phyloP scores from a whole-genome alignment of 1,140 invertebrate species.

The Euura saliciscinereae region DNA sequence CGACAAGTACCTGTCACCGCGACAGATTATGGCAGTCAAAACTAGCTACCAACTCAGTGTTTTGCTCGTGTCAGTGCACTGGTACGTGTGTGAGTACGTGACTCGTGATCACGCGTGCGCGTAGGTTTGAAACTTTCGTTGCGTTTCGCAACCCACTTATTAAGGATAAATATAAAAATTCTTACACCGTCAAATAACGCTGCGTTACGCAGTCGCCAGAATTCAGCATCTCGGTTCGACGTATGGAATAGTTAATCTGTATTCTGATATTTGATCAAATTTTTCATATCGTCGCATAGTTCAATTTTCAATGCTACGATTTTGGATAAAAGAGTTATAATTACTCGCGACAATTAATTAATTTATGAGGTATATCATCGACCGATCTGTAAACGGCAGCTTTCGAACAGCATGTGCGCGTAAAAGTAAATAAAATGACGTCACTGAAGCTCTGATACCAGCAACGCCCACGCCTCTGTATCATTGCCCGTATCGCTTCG shows the following conservation, averaged over 20 bases:
- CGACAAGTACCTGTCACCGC: too few relatives aligned
- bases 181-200: background rate
- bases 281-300: too few relatives aligned
- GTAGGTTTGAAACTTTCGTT: slow-evolving; percentile 2
- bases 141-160: slow-evolving; percentile 3
- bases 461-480: slow-evolving; percentile 1
- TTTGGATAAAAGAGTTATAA: too few relatives aligned
- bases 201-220: background rate
- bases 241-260: too few relatives aligned
- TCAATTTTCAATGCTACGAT: too few relatives aligned
- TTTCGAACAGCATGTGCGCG: background rate
- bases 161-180: background rate
- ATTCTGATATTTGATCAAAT: too few relatives aligned
- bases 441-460: background rate
- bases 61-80: too few relatives aligned
- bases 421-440: background rate
- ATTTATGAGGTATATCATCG: too few relatives aligned
- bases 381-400: background rate
- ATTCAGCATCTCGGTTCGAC: too few relatives aligned
- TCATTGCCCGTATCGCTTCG: background rate
- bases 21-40: too few relatives aligned
- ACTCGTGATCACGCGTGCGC: background rate
- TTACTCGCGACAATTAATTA: too few relatives aligned
- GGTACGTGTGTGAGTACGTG: background rate
- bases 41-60: too few relatives aligned